These are phyloP conservation scores for Cecropterus lyciades DNA, from an alignment of 1,140 invertebrate genomes.

Conservation along the genomic window DNA sequence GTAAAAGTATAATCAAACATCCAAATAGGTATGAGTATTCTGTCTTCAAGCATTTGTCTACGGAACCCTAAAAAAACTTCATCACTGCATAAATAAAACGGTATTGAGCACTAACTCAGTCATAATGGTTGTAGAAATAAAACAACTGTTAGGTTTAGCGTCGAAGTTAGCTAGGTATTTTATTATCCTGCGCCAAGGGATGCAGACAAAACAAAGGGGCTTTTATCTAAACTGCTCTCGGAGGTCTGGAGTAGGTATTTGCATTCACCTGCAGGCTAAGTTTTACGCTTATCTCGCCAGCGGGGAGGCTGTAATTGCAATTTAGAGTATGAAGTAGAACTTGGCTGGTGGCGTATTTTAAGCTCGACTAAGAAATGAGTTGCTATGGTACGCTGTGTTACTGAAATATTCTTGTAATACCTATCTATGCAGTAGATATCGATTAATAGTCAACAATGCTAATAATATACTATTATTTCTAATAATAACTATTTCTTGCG, in stretches of 20 bases:
- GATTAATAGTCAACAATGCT: no score
- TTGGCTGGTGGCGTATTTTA: constrained; percentile 53
- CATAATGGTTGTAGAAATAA: constrained; percentile 34
- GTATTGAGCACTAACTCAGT: constrained; percentile 25
- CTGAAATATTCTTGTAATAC: not conserved
- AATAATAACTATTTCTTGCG: no score
- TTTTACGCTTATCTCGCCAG: constrained; percentile 44
- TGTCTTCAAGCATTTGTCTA: no score
- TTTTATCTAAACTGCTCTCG: constrained; percentile 50
- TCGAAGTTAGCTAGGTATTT: constrained; percentile 28
- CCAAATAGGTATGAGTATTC: no score
- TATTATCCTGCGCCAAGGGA: constrained; percentile 36
- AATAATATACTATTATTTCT: no score
- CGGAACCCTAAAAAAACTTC: not conserved
- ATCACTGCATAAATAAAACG: constrained; percentile 29
- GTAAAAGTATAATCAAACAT: no score
- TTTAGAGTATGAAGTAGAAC: constrained; percentile 49
- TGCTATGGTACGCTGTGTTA: no score
- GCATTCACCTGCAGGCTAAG: constrained; percentile 60
- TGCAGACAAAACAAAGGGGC: constrained; percentile 49
- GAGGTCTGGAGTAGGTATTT: constrained; percentile 48
- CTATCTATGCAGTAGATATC: no score
- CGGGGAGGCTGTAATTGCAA: constrained; percentile 61
- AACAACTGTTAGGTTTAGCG: constrained; percentile 38
- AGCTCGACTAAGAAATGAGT: constrained; percentile 13